These are phyloP conservation scores for Sander vitreus DNA, from an alignment of 2,113 vertebrate genomes.

Conservation along the genomic window DNA sequence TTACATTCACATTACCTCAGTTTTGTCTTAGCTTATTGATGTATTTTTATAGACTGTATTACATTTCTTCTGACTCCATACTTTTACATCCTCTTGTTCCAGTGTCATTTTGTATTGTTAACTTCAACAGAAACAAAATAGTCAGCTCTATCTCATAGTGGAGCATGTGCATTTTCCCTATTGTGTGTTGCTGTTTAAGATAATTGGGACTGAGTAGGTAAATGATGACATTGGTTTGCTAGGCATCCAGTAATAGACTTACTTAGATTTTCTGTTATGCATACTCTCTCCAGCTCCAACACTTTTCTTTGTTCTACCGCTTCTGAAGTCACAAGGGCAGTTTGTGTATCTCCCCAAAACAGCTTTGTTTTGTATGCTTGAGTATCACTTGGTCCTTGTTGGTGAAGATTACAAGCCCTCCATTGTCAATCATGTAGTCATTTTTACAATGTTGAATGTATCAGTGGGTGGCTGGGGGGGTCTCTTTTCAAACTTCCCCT, in stretches of 20 bases:
- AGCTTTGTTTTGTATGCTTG: slow-evolving; percentile 10
- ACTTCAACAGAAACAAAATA: slow-evolving; percentile 28
- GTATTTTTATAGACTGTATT: slow-evolving; percentile 47
- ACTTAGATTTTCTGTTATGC: neutral
- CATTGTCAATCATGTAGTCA: neutral
- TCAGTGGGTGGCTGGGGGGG: neutral
- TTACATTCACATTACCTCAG: slow-evolving; percentile 35
- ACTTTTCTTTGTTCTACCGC: neutral
- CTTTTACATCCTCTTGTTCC: slow-evolving; percentile 20
- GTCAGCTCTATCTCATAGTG: slow-evolving; percentile 26
- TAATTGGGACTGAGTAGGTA: slow-evolving; percentile 20
- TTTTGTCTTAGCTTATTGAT: slow-evolving; percentile 49
- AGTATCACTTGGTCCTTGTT: slow-evolving; percentile 16
- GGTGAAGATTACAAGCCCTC: slow-evolving; percentile 12
- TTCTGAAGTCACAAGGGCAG: slow-evolving; percentile 16
- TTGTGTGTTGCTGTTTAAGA: slow-evolving; percentile 5
- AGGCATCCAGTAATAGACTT: neutral
- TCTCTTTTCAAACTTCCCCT: neutral
- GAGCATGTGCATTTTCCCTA: neutral
- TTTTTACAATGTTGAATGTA: slow-evolving; percentile 8
- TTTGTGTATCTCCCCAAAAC: slow-evolving; percentile 4
- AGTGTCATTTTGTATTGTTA: slow-evolving; percentile 22
- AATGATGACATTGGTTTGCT: slow-evolving; percentile 17
- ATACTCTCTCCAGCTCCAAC: neutral
- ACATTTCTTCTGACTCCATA: slow-evolving; percentile 49